phyloP scores from a whole-genome alignment of 2,797 vertebrate genomes.

The Hippoglossus hippoglossus region DNA sequence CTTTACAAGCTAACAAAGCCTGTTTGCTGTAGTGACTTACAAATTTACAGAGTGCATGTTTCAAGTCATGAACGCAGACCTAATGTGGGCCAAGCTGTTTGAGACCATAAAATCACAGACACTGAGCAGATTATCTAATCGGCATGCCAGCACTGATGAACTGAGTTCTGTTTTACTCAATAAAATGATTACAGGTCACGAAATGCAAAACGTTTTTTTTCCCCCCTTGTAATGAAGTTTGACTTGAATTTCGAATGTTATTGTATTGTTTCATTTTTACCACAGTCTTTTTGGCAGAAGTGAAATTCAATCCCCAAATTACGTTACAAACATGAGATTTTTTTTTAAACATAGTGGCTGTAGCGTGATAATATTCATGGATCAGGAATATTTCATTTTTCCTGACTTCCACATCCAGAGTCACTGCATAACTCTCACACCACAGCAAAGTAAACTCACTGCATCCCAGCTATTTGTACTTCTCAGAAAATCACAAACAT shows the following conservation, averaged over 20 bases:
- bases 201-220: conserved; percentile 36
- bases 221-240: conserved; percentile 2
- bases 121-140: conserved; percentile 63
- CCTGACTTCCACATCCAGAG: conserved; percentile 32
- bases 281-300: conserved; percentile 27
- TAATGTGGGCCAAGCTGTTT: conserved; percentile 76
- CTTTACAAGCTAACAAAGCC: conserved; percentile 86
- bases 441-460: conserved; percentile 28
- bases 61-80: conserved; percentile 85
- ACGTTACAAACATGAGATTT: conserved; percentile 5
- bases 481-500: conserved; percentile 47
- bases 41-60: conserved; percentile 85
- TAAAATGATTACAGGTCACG: conserved; percentile 74
- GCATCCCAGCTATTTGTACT: conserved; percentile 27
- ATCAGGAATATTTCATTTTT: conserved; percentile 24
- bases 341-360: conserved; percentile 34
- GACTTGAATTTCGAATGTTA: not conserved
- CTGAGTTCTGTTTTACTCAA: conserved; percentile 57
- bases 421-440: conserved; percentile 11
- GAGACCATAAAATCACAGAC: conserved; percentile 73
- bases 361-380: conserved; percentile 8
- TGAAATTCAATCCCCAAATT: conserved; percentile 26
- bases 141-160: conserved; percentile 69
- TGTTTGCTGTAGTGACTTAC: conserved; percentile 84
- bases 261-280: conserved; percentile 19